Conservation (phyloP, 2,797 vertebrate genomes). For the Fistularia commersonii region DNA sequence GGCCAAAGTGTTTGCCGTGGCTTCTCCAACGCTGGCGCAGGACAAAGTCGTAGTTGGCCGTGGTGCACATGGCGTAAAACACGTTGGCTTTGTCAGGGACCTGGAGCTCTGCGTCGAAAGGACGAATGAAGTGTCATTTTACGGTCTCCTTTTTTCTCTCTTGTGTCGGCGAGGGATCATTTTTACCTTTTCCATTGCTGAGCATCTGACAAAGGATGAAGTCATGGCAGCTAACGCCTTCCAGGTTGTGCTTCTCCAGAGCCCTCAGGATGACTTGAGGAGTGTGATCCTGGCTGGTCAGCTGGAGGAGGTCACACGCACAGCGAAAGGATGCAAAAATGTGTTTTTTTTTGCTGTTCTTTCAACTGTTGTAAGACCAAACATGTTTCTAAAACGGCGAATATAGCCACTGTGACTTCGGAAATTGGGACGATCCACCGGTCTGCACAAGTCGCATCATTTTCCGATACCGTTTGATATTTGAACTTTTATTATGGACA, state of each 20-base stretch:
- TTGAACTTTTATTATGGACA: too few relatives aligned
- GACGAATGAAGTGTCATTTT: background rate
- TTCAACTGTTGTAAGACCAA: too few relatives aligned
- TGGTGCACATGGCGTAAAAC: slow-evolving; percentile 90
- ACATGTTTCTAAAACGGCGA: too few relatives aligned
- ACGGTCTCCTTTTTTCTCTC: background rate
- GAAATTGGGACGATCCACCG: too few relatives aligned
- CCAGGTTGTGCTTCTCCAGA: slow-evolving; percentile 84
- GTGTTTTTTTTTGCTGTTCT: too few relatives aligned
- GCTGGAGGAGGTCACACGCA: slow-evolving; percentile 57
- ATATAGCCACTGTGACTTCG: too few relatives aligned
- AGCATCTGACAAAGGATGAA: slow-evolving; percentile 84
- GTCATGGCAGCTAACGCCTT: slow-evolving; percentile 60
- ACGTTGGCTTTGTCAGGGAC: slow-evolving; percentile 88
- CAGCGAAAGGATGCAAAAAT: too few relatives aligned
- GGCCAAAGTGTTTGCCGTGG: slow-evolving; percentile 36
- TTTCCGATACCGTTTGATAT: too few relatives aligned
- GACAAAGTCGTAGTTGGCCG: slow-evolving; percentile 81
- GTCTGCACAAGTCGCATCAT: too few relatives aligned
- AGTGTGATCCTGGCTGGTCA: slow-evolving; percentile 90
- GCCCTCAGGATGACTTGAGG: slow-evolving; percentile 82
- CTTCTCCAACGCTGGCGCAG: slow-evolving; percentile 71
- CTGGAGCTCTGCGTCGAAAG: slow-evolving; percentile 75
- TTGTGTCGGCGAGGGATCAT: background rate
- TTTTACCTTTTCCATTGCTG: slow-evolving; percentile 74